Evolutionary conservation across 2,797 vertebrate species (phyloP).

Genomic region (Alca torda): DNA sequence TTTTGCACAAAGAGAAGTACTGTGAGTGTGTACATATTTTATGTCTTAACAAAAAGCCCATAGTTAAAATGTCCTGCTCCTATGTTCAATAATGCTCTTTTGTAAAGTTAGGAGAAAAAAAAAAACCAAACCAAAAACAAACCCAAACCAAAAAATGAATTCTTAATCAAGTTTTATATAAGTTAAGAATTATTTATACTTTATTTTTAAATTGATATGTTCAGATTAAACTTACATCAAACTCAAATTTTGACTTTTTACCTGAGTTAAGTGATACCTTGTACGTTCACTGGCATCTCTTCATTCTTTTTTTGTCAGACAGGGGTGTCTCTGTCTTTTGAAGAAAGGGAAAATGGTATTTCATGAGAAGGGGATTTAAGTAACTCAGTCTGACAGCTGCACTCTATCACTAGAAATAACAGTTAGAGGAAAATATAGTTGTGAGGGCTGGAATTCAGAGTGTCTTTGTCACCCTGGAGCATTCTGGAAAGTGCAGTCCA

Average conservation of each 20-base stretch:
- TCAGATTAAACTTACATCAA: slow-evolving; percentile 73
- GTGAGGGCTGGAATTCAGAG: background rate
- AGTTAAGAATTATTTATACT: slow-evolving; percentile 81
- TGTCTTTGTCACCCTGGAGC: too few relatives aligned
- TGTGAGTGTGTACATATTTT: slow-evolving; percentile 67
- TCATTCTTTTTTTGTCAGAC: background rate
- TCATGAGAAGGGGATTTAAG: background rate
- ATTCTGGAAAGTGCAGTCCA: background rate
- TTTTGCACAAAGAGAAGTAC: slow-evolving; percentile 72
- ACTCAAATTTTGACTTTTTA: background rate
- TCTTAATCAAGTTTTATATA: slow-evolving; percentile 74
- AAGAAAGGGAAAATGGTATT: background rate
- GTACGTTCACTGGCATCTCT: background rate
- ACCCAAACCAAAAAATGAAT: background rate
- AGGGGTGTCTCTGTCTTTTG: background rate
- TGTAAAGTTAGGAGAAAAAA: slow-evolving; percentile 61
- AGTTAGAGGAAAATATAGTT: background rate
- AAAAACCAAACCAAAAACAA: background rate
- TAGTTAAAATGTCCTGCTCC: slow-evolving; percentile 50
- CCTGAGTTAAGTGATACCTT: background rate
- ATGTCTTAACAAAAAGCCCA: slow-evolving; percentile 59
- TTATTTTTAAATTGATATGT: slow-evolving; percentile 75
- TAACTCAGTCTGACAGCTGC: background rate
- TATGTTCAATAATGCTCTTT: slow-evolving; percentile 51
- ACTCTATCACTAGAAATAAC: too few relatives aligned